A percentile compares a stretch with the other conserved stretches of the same genome.
These are phyloP conservation scores for Bubo bubo DNA, from an alignment of 2,113 vertebrate genomes.

Conservation along the genomic window DNA sequence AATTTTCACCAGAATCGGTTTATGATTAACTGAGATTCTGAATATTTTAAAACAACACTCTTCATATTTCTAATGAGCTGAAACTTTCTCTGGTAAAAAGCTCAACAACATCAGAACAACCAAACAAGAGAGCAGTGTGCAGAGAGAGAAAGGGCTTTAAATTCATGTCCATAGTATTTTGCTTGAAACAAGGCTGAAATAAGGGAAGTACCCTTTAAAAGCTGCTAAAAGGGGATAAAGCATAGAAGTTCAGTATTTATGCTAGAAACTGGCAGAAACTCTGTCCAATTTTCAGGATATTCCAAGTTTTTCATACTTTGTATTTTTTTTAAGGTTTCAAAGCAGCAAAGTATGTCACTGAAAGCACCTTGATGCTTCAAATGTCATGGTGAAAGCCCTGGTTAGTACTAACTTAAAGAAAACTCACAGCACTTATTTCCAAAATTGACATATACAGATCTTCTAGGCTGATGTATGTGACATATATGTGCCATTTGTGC, in stretches of 20 bases:
- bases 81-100: constrained; percentile 14
- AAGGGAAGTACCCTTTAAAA: background rate
- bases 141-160: background rate
- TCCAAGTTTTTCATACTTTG: background rate
- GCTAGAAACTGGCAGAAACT: background rate
- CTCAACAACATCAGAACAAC: background rate
- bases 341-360: background rate
- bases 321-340: background rate
- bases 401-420: background rate
- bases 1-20: background rate
- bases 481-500: background rate
- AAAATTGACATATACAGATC: background rate
- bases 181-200: background rate
- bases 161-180: background rate
- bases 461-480: accelerated
- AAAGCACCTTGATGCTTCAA: background rate
- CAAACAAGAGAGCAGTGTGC: background rate
- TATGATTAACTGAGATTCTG: background rate
- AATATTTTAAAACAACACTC: background rate
- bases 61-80: background rate
- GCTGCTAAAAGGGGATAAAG: background rate
- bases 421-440: background rate
- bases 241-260: background rate
- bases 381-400: background rate
- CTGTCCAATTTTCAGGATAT: background rate